Percentiles rank a stretch among this genome's conserved stretches.
Evolutionary conservation across 1,140 invertebrate genomes (phyloP).

Genomic region (Hyphantria cunea): DNA sequence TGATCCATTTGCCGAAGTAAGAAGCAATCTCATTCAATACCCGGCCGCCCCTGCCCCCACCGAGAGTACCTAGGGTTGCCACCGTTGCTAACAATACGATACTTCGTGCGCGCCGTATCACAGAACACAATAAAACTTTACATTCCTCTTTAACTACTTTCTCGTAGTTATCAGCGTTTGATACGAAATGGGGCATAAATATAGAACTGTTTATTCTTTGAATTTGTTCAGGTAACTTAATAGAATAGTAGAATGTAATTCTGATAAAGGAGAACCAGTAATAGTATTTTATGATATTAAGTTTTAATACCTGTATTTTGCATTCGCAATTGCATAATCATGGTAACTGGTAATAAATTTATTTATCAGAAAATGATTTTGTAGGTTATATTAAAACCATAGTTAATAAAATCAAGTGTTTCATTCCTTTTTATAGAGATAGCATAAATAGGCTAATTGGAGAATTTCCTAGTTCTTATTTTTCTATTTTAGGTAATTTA

Average conservation of each 20-base stretch:
- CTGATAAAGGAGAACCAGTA: neutral
- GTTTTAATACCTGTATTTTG: no score
- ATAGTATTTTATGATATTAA: no score
- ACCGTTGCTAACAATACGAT: slow-evolving; percentile 71
- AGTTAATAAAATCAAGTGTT: no score
- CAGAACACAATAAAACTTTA: slow-evolving; percentile 72
- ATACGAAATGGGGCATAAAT: slow-evolving; percentile 61
- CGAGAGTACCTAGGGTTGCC: slow-evolving; percentile 57
- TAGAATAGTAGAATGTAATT: slow-evolving; percentile 1
- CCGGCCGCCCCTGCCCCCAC: slow-evolving; percentile 53
- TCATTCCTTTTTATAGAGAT: no score
- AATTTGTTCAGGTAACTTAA: slow-evolving; percentile 26
- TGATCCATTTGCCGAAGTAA: slow-evolving; percentile 83
- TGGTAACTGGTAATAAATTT: no score
- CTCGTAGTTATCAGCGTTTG: slow-evolving; percentile 62
- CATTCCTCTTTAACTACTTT: slow-evolving; percentile 73
- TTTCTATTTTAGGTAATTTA: no score
- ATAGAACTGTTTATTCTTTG: slow-evolving; percentile 45
- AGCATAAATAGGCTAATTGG: no score
- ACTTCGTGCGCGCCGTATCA: slow-evolving; percentile 65
- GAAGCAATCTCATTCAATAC: slow-evolving; percentile 83
- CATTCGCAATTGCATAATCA: no score
- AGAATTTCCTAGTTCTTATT: no score
- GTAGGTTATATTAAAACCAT: no score
- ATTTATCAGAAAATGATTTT: no score